Evolutionary conservation across 2,888 invertebrate species (phyloP), one percentile per base, ranked within the genome.

Genomic region (Calliscelio sp.): DNA sequence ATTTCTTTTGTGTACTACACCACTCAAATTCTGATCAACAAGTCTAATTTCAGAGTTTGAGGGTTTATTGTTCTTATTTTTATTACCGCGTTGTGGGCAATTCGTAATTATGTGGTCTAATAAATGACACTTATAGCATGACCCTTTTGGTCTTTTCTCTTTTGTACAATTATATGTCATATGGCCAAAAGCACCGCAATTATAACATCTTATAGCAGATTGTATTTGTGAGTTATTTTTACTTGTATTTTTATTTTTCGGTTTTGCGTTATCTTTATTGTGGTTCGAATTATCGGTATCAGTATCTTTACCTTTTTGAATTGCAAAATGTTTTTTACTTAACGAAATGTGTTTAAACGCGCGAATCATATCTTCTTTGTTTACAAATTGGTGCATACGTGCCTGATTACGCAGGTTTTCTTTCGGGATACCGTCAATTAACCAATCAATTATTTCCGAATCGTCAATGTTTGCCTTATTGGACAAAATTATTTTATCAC

Each of bases 341-440:
- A 44, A 44, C 6, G 61, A 41, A 44, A 41, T 61, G 14, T 44
- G 1, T 61, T 44, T 24, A 61, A 61, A 61, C 1, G 61, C 44
- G n/a, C 20, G 38, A 3, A 59, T 14, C 20, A 59, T n/a, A 38
- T 38, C 22, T 10, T 59, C 59, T 38, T 20, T 35, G 16, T 11
- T 22, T 22, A 16, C 14, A 11, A 59, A 38, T 11, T 38, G 35
- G 14, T 75, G 70, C 66, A 86, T 81, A 5, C 81, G 38, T 1
- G 84, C 83, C 35, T 86, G 85, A 74, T 81, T 63, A 2, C 68
- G 68, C 5, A 86, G 22, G 1, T 8, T 8, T 51, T 16, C 25
- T 63, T 86, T 83, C 16, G 81, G 74, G 38, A 86, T 81, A 5
- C 85, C 85, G 4, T 86, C 81, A 11, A 86, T 61, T 5, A 83